phyloP scores from a whole-genome alignment of 2,797 vertebrate species.

The Galagoides demidoff region DNA sequence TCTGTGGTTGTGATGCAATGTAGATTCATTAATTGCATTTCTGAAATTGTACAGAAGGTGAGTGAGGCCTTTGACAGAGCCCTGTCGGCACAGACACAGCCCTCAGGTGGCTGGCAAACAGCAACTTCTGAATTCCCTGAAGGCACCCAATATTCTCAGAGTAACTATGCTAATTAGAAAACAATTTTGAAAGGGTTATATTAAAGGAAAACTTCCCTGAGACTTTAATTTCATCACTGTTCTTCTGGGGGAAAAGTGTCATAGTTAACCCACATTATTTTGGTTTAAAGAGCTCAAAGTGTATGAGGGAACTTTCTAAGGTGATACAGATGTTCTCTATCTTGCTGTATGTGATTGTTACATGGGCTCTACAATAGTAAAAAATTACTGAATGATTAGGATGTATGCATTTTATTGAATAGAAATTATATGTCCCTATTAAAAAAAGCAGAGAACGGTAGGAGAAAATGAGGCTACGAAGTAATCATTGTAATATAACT shows the following conservation, averaged over 20 bases:
- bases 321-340: background rate
- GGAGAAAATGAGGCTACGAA: background rate
- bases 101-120: background rate
- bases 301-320: slow-evolving; percentile 11
- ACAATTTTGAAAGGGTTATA: slow-evolving; percentile 57
- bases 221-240: slow-evolving; percentile 67
- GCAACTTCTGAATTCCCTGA: slow-evolving; percentile 44
- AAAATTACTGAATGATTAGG: background rate
- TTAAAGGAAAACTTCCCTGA: slow-evolving; percentile 56
- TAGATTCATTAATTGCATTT: slow-evolving; percentile 17
- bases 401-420: background rate
- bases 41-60: background rate
- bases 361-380: background rate
- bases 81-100: background rate
- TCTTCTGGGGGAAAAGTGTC: slow-evolving; percentile 33
- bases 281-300: slow-evolving; percentile 24
- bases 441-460: background rate
- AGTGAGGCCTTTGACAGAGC: background rate
- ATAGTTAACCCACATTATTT: background rate
- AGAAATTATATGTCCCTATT: background rate
- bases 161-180: slow-evolving; percentile 64
- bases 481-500: background rate
- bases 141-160: slow-evolving; percentile 49
- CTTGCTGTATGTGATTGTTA: background rate
- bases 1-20: background rate